Evolutionary conservation across 2,113 vertebrate species (phyloP), one percentile per base, ranked within the genome.

Genomic region (Chaetorhynchus papuensis): DNA sequence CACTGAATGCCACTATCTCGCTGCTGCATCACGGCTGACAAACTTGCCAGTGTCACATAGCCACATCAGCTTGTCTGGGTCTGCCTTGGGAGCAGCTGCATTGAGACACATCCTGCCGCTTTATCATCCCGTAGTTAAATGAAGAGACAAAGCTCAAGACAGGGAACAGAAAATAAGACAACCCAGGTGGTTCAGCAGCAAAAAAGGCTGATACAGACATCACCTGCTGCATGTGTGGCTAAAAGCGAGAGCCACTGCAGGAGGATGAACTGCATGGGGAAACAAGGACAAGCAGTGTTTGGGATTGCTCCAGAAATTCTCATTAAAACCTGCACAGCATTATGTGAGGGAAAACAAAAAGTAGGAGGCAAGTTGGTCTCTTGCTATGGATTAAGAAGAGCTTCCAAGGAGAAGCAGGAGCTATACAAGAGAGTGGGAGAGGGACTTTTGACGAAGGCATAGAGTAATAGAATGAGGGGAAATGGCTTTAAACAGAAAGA

Each of bases 1-100:
- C 8, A 11, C 27, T 1, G 6, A 57, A 66, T 1, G 4, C 33
- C 1, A 1, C 9, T 70, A 65, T 88, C 78, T 80, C 0, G 0
- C 37, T 3, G 0, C 45, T 45, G 37, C 49, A 61, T 88, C 50
- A 2, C 0, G 0, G 31, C 6, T 80, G 68, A 74, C 65, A 75
- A 44, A 68, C 39, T 23, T 93, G 33, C 44, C 44, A 5, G 90
- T 54, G 47, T 71, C 93, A 75, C 30, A 28, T 21, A 83, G 66
- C 68, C 2, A 0, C 44, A 18, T 10, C 2, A 0, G 3, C 37
- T 86, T 4, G 0, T 72, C 39, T 77, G 78, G 27, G 26, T 59
- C 65, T 90, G 78, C 66, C 57, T 56, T 41, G 27, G 31, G 42
- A 96, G 12, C 21, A 33, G 65, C 50, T 65, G n/a, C 66, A 26